Evolutionary conservation across 2,888 invertebrate genomes (phyloP).

Genomic region (Eubasilissa splendida): DNA sequence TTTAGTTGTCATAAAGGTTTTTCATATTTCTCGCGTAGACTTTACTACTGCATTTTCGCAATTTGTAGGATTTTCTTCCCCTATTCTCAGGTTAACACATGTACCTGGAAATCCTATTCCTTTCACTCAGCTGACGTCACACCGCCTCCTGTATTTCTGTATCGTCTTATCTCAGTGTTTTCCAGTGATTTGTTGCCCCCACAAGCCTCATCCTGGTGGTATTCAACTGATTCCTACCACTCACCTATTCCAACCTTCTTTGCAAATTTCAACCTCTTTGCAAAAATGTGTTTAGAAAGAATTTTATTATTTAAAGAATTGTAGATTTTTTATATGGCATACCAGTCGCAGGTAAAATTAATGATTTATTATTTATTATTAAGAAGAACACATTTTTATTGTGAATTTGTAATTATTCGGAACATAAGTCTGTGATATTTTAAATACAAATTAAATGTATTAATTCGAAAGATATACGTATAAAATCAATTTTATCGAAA

Average conservation of each 20-base stretch:
- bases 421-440: too few relatives aligned
- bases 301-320: too few relatives aligned
- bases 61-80: background rate
- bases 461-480: too few relatives aligned
- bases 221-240: background rate
- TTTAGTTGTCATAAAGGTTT: too few relatives aligned
- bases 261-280: background rate
- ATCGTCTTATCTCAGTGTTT: slow-evolving; percentile 37
- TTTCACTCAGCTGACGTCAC: slow-evolving; percentile 6
- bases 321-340: too few relatives aligned
- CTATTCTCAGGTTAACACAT: slow-evolving; percentile 16
- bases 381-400: too few relatives aligned
- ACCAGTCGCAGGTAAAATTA: too few relatives aligned
- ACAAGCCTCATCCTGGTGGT: slow-evolving; percentile 3
- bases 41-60: background rate
- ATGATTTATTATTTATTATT: too few relatives aligned
- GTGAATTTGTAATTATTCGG: too few relatives aligned
- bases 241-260: background rate
- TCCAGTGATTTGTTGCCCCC: slow-evolving; percentile 24
- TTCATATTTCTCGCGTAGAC: background rate
- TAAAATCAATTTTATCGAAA: too few relatives aligned
- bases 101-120: background rate
- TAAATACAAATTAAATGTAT: too few relatives aligned
- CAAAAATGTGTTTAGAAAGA: background rate
- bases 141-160: slow-evolving; percentile 29